Evolutionary conservation across 2,888 invertebrate genomes (phyloP).

Genomic region (Dolomedes plantarius): DNA sequence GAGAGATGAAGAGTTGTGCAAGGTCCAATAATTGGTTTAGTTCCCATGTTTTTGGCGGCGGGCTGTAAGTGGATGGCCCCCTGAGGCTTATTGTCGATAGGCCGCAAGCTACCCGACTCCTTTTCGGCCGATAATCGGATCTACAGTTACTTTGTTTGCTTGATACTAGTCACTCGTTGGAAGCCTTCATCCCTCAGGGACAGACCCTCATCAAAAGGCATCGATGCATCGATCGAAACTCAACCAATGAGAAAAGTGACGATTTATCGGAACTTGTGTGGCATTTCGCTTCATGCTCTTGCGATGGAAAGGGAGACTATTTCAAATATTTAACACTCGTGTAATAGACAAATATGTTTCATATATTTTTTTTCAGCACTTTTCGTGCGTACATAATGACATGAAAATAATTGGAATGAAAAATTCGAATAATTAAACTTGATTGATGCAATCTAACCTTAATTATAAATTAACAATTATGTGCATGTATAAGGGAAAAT

Average conservation of each 20-base stretch:
- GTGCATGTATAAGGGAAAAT: too few relatives aligned
- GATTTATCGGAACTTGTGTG: neutral
- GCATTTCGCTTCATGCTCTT: too few relatives aligned
- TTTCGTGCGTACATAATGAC: too few relatives aligned
- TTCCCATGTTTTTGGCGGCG: slow-evolving; percentile 35
- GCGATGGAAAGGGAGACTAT: too few relatives aligned
- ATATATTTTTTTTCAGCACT: too few relatives aligned
- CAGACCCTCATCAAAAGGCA: slow-evolving; percentile 45
- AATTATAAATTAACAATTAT: too few relatives aligned
- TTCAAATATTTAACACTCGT: too few relatives aligned
- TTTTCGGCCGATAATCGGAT: slow-evolving; percentile 63
- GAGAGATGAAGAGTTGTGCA: slow-evolving; percentile 11
- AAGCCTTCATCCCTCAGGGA: slow-evolving; percentile 23
- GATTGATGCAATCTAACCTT: too few relatives aligned
- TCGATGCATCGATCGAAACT: slow-evolving; percentile 40
- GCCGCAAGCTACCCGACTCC: slow-evolving; percentile 49
- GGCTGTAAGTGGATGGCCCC: slow-evolving; percentile 43
- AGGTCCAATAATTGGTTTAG: slow-evolving; percentile 56
- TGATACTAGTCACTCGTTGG: slow-evolving; percentile 53
- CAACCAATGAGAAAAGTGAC: neutral
- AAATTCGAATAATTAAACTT: too few relatives aligned
- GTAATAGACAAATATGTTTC: too few relatives aligned
- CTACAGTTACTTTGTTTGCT: slow-evolving; percentile 67
- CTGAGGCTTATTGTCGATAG: slow-evolving; percentile 47
- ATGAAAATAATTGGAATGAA: too few relatives aligned